Evolutionary conservation across 2,888 invertebrate species (phyloP), one percentile per base, ranked within the genome.

Genomic region (Drosophila falleni): DNA sequence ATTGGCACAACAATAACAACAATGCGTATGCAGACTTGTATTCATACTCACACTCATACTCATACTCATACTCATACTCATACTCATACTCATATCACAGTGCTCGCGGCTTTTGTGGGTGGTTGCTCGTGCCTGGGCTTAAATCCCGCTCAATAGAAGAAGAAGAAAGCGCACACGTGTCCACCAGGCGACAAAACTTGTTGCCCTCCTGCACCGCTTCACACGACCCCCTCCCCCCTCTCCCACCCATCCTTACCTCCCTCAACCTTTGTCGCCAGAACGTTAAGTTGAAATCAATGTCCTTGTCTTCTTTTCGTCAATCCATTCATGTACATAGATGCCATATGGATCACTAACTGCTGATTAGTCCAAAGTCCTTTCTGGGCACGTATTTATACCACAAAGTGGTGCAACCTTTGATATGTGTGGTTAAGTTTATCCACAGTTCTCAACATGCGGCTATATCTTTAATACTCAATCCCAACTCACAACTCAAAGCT

Each of bases 131-230:
- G 84, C 74, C 71, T 64, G 55, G 59, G 80, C 84, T 84, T 84
- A 84, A 84, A 72, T 80, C 82, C 65, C 54, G 50, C 49, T 71
- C 54, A 56, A 68, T 65, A 68, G 63, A 70, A 73, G 71, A 67
- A 68, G 63, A 70, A 73, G 71, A 87, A 80, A 78, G 65, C 59
- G 75, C 68, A 81, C 84, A 85, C 84, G 84, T 85, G 84, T 82
- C 80, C 87, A 81, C 50, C 55, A 55, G 74, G 78, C 74, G 80
- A 74, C 77, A 79, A 76, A 84, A 87, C 87, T 87, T 84, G 84
- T 84, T 87, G 85, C 71, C 87, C 87, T 73, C 63, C 61, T 69
- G 64, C 59, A 37, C 49, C 68, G 53, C 60, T 76, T 71, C 75
- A 59, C 77, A 71, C 70, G 56, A 19, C 33, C 33, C 56, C 44